These are phyloP conservation scores for Dreissena rostriformis DNA, from an alignment of 1,140 invertebrate species.

Conservation along the genomic window DNA sequence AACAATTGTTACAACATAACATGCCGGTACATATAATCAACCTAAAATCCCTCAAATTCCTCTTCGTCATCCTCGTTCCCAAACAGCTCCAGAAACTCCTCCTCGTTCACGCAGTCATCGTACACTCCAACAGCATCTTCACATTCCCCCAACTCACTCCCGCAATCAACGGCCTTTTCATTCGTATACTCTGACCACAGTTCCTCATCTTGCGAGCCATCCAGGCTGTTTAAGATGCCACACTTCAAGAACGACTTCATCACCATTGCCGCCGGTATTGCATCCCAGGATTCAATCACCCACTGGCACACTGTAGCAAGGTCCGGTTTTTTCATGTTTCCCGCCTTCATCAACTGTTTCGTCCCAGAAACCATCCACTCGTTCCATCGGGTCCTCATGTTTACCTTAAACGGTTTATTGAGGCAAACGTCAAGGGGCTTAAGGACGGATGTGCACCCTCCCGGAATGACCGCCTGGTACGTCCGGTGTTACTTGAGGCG, in stretches of 20 bases:
- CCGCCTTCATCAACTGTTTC: constrained; percentile 24
- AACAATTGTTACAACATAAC: no score
- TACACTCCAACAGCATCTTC: constrained; percentile 1
- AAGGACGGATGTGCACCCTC: constrained; percentile 52
- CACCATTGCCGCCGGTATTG: constrained; percentile 24
- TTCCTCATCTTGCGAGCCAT: constrained; percentile 52
- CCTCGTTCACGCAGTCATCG: not conserved
- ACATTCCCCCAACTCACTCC: not conserved
- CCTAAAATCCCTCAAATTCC: constrained; percentile 25
- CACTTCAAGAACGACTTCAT: constrained; percentile 60
- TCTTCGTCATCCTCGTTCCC: constrained; percentile 33
- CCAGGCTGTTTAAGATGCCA: constrained; percentile 58
- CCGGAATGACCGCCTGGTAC: constrained; percentile 50
- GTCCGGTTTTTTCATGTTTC: constrained; percentile 35
- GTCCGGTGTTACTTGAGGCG: constrained; percentile 20
- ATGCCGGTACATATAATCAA: no score
- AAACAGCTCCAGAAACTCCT: constrained; percentile 2
- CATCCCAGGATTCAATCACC: constrained; percentile 34
- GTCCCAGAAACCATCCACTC: constrained; percentile 61
- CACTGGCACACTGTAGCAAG: constrained; percentile 34
- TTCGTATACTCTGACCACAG: constrained; percentile 22
- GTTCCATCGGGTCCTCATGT: constrained; percentile 63
- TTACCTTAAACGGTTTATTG: constrained; percentile 61
- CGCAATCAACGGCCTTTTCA: not conserved
- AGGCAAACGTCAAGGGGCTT: constrained; percentile 59